These are phyloP conservation scores for Sebastiscus tertius DNA, from an alignment of 2,797 vertebrate species.

Conservation along the genomic window DNA sequence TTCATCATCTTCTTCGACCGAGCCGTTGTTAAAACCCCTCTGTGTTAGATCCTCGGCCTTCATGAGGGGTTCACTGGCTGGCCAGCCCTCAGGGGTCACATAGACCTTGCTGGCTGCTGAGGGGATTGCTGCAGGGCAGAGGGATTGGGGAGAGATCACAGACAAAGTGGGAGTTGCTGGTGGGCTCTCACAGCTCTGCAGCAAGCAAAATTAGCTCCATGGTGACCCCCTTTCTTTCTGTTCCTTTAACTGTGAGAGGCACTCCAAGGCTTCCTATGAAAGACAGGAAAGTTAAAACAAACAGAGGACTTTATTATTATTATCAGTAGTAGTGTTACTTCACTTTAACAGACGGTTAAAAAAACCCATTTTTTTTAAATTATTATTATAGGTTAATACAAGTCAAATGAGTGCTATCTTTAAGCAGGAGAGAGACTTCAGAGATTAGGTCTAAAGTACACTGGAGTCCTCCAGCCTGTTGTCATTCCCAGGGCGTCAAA, in stretches of 20 bases:
- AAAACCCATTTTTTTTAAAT: background rate
- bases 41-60: conserved; percentile 34
- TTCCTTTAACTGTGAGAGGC: background rate
- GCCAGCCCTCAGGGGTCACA: conserved; percentile 53
- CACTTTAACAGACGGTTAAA: background rate
- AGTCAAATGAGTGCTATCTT: background rate
- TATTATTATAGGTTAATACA: background rate
- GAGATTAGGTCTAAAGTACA: too few relatives aligned
- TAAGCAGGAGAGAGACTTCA: too few relatives aligned
- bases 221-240: conserved; percentile 19
- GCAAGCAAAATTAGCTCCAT: conserved; percentile 22
- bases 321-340: background rate
- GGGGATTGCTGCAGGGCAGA: conserved; percentile 63
- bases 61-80: conserved; percentile 50
- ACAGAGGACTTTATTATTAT: background rate
- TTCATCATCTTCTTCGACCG: background rate
- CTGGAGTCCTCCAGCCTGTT: too few relatives aligned
- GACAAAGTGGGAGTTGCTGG: conserved; percentile 44
- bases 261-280: background rate
- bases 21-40: conserved; percentile 39
- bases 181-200: conserved; percentile 39
- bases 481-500: too few relatives aligned
- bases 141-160: conserved; percentile 57
- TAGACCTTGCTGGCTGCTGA: conserved; percentile 36
- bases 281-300: background rate